Evolutionary conservation across 2,113 vertebrate genomes (phyloP).

Genomic region (Hippocampus comes): DNA sequence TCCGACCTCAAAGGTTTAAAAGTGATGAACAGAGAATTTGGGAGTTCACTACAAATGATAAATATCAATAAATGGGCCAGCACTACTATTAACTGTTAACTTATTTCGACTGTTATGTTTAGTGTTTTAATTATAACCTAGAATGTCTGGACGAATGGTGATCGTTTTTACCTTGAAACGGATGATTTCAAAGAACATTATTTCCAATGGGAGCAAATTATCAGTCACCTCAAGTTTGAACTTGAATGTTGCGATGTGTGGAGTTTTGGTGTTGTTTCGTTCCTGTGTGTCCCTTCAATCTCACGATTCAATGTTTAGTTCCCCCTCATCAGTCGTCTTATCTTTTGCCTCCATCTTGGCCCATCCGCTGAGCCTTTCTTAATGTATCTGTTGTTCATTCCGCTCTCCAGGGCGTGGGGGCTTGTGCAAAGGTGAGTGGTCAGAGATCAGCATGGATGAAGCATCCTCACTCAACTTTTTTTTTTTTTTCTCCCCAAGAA

Average conservation of each 20-base stretch:
- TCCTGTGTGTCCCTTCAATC: neutral
- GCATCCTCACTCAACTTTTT: conserved; percentile 32
- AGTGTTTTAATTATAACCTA: too few species aligned
- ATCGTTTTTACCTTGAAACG: too few species aligned
- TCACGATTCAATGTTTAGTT: neutral
- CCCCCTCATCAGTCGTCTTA: neutral
- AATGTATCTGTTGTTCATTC: conserved; percentile 38
- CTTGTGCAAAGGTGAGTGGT: conserved; percentile 71
- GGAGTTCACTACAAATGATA: too few species aligned
- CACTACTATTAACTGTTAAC: too few species aligned
- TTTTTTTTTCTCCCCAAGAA: neutral
- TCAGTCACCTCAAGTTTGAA: too few species aligned
- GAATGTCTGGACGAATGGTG: too few species aligned
- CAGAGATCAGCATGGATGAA: conserved; percentile 47
- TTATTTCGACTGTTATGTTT: too few species aligned
- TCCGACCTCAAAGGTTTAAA: too few species aligned
- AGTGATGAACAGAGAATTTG: too few species aligned
- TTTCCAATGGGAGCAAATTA: too few species aligned
- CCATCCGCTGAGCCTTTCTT: conserved; percentile 9
- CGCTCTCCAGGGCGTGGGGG: conserved; percentile 65
- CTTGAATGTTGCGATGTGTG: neutral
- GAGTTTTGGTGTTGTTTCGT: neutral
- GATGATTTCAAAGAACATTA: too few species aligned
- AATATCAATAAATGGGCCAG: too few species aligned
- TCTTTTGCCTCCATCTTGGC: conserved; percentile 1